Base-by-base conservation (phyloP, 1,140 invertebrate genomes). In the Penaeus indicus region DNA sequence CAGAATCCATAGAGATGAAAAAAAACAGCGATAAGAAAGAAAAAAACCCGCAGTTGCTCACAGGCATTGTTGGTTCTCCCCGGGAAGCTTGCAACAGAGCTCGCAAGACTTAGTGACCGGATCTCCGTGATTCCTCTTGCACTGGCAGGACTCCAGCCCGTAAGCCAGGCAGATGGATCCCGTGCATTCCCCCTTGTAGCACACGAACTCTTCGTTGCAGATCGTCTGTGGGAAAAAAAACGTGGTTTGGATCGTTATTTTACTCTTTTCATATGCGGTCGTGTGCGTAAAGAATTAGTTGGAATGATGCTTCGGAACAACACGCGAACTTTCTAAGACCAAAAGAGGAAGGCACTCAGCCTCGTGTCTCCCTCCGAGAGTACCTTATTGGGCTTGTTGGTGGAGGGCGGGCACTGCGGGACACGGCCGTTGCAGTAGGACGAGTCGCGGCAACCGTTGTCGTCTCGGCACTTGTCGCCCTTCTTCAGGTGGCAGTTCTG, bases 101-200 rank as follows among this genome's bases (percentile, higher is more conserved):
- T 98, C 97, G 92, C 97, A 98, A 3, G 96, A 96, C 92, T 97
- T 97, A 13, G 96, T 97, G 47, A 95, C 94, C 89, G 96, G 95
- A 93, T 97, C 97, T 75, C 94, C 94, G 7, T 95, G 94, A 86
- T 95, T 94, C 64, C 93, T 81, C 7, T 86, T 82, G 84, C 97
- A 97, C 93, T 99, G 98, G 92, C 98, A 99, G 21, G 98, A 99
- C 93, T 99, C 97, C 92, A 99, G 94, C 32, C 97, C 97, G 92
- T 99, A 99, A 10, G 96, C 96, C 86, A 97, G 93, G 93, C 98
- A 99, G 92, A 99, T 97, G 67, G 97, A 98, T 0, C 97, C 97
- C 0, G 97, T 97, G 92, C 97, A 99, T 93, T 98, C 96, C 90
- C 97, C 97, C 96, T 98, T 97, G 92, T 97, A 98, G 92, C 97